A percentile compares a stretch with the other conserved stretches of the same genome.
phyloP scores from a whole-genome alignment of 2,888 invertebrate species.

The Rhingia rostrata region DNA sequence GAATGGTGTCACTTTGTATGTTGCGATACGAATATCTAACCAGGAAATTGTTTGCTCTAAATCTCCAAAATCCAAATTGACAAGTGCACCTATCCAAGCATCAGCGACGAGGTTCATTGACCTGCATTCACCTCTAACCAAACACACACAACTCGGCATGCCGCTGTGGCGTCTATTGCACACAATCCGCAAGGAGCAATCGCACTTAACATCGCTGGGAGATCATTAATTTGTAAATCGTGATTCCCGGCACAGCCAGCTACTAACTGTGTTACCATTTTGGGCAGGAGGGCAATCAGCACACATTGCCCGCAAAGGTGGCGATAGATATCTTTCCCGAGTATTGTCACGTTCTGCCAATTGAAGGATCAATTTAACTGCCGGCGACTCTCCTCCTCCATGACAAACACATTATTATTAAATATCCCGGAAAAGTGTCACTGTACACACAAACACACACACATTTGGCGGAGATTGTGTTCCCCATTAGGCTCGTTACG shows the following conservation, averaged over 20 bases:
- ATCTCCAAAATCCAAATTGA: conserved; percentile 46
- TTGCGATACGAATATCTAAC: neutral
- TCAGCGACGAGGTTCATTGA: conserved; percentile 56
- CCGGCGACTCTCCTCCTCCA: neutral
- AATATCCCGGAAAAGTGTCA: conserved; percentile 59
- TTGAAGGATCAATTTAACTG: conserved; percentile 71
- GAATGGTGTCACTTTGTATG: no score
- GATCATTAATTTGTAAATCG: conserved; percentile 75
- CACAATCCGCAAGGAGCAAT: conserved; percentile 47
- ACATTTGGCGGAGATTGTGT: conserved; percentile 31
- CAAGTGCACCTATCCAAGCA: conserved; percentile 53
- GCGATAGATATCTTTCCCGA: conserved; percentile 65
- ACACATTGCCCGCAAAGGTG: conserved; percentile 59
- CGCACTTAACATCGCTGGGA: conserved; percentile 66
- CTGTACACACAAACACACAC: conserved; percentile 16
- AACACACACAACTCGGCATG: conserved; percentile 6
- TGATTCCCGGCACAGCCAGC: conserved; percentile 60
- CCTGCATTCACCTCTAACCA: conserved; percentile 66
- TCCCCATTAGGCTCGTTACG: conserved; percentile 63
- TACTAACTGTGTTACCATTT: conserved; percentile 72
- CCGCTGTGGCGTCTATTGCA: conserved; percentile 51
- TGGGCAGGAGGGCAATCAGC: conserved; percentile 63
- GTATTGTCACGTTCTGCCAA: conserved; percentile 74
- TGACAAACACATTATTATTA: conserved; percentile 30
- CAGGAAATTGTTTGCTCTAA: conserved; percentile 48